Evolutionary conservation across 2,113 vertebrate species (phyloP).

Genomic region (Ginglymostoma cirratum): DNA sequence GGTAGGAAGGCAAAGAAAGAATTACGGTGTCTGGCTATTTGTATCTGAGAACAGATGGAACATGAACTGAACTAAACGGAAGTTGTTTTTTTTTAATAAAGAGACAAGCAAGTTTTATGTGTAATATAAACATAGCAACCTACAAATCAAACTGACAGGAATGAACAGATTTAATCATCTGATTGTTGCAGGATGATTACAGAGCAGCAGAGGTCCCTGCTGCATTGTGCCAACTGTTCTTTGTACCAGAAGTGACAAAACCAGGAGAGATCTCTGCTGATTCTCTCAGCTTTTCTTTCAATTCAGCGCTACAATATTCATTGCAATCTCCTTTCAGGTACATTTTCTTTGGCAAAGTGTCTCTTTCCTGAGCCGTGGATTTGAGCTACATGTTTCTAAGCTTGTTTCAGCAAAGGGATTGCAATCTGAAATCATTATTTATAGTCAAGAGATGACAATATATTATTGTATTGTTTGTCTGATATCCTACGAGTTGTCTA

Average conservation of each 20-base stretch:
- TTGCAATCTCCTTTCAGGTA: not conserved
- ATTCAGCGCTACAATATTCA: not conserved
- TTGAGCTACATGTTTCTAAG: not conserved
- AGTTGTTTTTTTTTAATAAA: not conserved
- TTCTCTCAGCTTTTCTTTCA: not conserved
- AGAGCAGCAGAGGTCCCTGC: constrained; percentile 16
- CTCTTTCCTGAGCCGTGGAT: too few relatives aligned
- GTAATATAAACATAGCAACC: not conserved
- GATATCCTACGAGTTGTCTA: not conserved
- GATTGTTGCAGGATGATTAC: not conserved
- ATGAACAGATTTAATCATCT: constrained; percentile 23
- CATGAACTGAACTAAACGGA: not conserved
- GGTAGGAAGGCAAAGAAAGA: not conserved
- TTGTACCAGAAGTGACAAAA: not conserved
- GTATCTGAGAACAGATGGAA: not conserved
- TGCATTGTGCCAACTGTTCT: not conserved
- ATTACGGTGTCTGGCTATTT: not conserved
- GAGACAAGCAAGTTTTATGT: not conserved
- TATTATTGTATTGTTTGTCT: not conserved
- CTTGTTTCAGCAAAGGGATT: not conserved
- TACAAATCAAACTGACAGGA: constrained; percentile 5
- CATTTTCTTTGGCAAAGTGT: too few relatives aligned
- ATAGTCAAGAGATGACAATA: not conserved
- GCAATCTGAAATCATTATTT: not conserved
- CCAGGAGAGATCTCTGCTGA: not conserved